Base-by-base conservation (phyloP, 2,113 vertebrate species). In the Ctenodactylus gundi region DNA sequence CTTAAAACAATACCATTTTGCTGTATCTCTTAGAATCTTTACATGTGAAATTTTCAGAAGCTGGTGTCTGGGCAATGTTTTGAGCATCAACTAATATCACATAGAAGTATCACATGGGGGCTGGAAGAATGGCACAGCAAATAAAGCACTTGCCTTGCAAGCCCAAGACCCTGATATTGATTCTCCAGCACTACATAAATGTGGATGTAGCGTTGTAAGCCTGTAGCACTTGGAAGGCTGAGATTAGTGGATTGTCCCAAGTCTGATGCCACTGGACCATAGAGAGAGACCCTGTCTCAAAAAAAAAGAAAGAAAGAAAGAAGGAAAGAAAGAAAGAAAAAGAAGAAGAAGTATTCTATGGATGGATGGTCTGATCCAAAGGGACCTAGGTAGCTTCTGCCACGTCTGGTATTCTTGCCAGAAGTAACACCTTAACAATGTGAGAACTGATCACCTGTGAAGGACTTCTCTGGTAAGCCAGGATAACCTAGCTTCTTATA, bases 361-460 rank as follows among this genome's bases (percentile, higher is more conserved):
- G 34, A 36, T 27, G 41, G 10, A 9, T 7, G 6, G 25, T 36
- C 23, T 49, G 18, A 20, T 18, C 87, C 60, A 34, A 27, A n/a
- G n/a, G 64, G 62, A 21, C 25, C 53, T 55, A 46, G 15, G 27
- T 13, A 39, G 64, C 49, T 53, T 88, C 15, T 3, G 1, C 31
- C 51, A 5, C 73, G 23, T 29, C 78, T 53, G 25, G 18, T 41
- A 14, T 8, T 46, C 70, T 84, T 93, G 64, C 41, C 58, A 57
- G 25, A 13, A 27, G 27, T 29, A 15, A 60, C 51, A n/a, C 0
- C 0, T 80, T 18, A 57, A 6, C 17, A 36, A 25, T 0, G 4
- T 44, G 31, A 23, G 64, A 17, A 7, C 31, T 85, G 46, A 41
- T n/a, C 31, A 18, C 34, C 18, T 7, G 11, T 25, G 25, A 13